Evolutionary conservation across 2,888 invertebrate genomes (phyloP).

Genomic region (Himalopsyche tibetana): DNA sequence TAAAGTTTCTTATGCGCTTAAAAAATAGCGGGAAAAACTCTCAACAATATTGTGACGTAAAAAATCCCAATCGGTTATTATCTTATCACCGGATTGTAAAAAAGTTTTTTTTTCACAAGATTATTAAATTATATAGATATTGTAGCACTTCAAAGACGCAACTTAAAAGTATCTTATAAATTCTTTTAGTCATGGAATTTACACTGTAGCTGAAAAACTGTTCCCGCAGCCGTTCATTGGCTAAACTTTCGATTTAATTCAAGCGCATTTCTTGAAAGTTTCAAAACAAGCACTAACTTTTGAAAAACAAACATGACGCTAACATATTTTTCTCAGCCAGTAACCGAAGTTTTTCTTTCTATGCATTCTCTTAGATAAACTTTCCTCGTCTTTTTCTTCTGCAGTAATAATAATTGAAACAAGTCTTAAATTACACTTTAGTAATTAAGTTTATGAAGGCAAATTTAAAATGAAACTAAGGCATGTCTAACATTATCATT

Average conservation of each 20-base stretch:
- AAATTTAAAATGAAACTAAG: conserved; percentile 43
- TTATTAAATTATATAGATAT: not conserved
- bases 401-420: conserved; percentile 24
- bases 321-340: conserved; percentile 54
- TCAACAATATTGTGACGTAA: no score
- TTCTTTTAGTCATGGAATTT: conserved; percentile 47
- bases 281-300: conserved; percentile 52
- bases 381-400: conserved; percentile 42
- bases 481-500: conserved; percentile 17
- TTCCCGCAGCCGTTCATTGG: conserved; percentile 56
- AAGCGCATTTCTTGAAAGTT: conserved; percentile 60
- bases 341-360: conserved; percentile 9
- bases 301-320: conserved; percentile 56
- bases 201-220: conserved; percentile 47
- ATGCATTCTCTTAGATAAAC: conserved; percentile 37
- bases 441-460: conserved; percentile 40
- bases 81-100: no score
- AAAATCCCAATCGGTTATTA: no score
- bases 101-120: no score
- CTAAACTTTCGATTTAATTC: conserved; percentile 61
- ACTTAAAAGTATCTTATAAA: not conserved
- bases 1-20: no score
- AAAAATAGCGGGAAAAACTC: no score
- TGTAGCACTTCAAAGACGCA: not conserved
- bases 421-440: conserved; percentile 44